Conservation (phyloP, 2,113 vertebrate genomes). For the Chionis minor region DNA sequence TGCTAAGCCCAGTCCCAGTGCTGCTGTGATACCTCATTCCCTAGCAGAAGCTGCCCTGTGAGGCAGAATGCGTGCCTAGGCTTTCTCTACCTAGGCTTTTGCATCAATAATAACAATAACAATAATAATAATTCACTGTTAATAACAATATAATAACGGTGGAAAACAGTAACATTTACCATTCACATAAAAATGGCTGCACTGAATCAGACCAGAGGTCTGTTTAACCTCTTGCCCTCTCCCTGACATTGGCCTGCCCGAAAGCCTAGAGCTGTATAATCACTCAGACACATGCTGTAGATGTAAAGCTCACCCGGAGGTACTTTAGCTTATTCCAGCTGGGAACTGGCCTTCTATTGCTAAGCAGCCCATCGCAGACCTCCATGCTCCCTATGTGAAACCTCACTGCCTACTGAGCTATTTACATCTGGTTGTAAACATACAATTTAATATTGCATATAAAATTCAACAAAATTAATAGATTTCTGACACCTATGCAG, state of each 20-base stretch:
- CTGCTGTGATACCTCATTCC: neutral
- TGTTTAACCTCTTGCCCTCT: neutral
- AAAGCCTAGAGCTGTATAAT: neutral
- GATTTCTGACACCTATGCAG: neutral
- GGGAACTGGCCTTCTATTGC: neutral
- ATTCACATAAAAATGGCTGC: neutral
- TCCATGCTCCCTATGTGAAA: neutral
- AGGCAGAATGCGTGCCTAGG: neutral
- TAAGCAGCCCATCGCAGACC: neutral
- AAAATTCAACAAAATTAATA: neutral
- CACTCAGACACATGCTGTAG: neutral
- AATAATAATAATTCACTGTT: neutral
- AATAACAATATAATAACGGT: neutral
- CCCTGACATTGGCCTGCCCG: neutral
- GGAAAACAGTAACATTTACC: neutral
- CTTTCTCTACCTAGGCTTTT: neutral
- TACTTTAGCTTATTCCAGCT: neutral
- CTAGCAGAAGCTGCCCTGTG: neutral
- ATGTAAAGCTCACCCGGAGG: neutral
- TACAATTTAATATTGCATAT: neutral
- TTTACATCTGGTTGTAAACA: neutral
- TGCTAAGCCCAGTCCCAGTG: neutral
- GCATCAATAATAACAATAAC: neutral
- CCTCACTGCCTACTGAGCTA: neutral
- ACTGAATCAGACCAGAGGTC: neutral